A percentile compares a stretch with the other conserved stretches of the same genome.
Evolutionary conservation across 2,113 vertebrate genomes (phyloP).

Genomic region (Leucosticte australis): DNA sequence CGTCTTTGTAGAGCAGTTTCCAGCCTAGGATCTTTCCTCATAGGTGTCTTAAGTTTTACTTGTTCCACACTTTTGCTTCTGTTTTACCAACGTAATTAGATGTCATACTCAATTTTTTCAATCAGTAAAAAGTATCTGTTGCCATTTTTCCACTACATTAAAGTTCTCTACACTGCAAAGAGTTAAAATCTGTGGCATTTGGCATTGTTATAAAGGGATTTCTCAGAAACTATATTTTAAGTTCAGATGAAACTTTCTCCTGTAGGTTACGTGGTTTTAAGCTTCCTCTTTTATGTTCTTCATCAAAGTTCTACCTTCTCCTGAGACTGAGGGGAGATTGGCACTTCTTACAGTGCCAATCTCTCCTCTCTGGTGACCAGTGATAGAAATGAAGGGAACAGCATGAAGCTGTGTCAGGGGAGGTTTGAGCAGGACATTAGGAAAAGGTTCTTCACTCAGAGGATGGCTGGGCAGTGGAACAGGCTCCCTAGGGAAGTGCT

Average conservation of each 20-base stretch:
- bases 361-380: background rate
- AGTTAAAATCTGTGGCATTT: background rate
- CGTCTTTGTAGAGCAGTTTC: background rate
- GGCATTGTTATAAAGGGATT: background rate
- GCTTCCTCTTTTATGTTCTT: background rate
- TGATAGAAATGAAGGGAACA: background rate
- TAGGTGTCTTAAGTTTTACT: background rate
- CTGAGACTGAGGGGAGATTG: background rate
- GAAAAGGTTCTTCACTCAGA: background rate
- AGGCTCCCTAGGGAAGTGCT: background rate
- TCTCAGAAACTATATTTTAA: background rate
- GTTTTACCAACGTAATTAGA: background rate
- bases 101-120: background rate
- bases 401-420: background rate
- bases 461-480: background rate
- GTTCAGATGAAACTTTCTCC: background rate
- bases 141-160: background rate
- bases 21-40: background rate
- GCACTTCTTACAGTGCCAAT: accelerated
- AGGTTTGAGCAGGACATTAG: background rate
- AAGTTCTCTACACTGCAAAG: background rate
- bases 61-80: background rate
- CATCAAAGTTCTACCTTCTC: background rate
- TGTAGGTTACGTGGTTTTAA: background rate
- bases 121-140: background rate